Evolutionary conservation across 2,888 invertebrate species (phyloP), one percentile per base, ranked within the genome.

Genomic region (Piscicola geometra): DNA sequence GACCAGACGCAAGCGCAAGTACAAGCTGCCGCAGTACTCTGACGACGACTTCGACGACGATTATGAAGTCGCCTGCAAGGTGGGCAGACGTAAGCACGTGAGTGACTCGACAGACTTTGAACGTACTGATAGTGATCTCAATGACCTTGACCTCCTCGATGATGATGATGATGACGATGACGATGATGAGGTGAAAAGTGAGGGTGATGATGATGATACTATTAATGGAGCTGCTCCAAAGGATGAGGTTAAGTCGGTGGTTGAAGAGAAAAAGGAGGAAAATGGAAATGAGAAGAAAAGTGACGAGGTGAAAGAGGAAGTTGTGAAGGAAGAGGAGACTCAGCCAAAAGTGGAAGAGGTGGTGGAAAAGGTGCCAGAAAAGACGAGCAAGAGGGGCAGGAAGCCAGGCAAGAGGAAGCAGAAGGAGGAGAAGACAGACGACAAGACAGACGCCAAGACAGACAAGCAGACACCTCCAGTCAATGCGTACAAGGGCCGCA

Each of bases 151-250:
- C 35, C 9, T 52, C 18, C 52, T 52, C 18, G 28, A 50, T 50
- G 52, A 71, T 25, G 52, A 71, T 50, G 52, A 52, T 32, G 71
- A 71, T 21, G 56, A 71, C 71, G 35, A 70, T 25, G 71, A 67
- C 30, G 41, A 41, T 41, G 67, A 3, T 32, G 30, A 9, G n/a
- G 68, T 35, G 18, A n/a, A n/a, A n/a, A 18, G 33, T 18, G 35
- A 32, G 15, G 35, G 21, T 30, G 32, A 52, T 50, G 52, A 50
- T 15, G 28, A 1, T 0, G 41, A 18, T n/a, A 15, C 35, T 33
- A 70, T 36, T 35, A 33, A 70, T 18, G 18, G 15, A 50, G 71
- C n/a, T 35, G 32, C 30, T n/a, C 1, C 0, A 30, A 21, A 21
- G 2, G 41, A 74, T 0, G 66, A 32, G 66, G 25, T 3, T 0